Percentiles rank a stretch among this genome's conserved stretches.
Evolutionary conservation across 2,113 vertebrate species (phyloP).

Genomic region (Paedocypris sp.): DNA sequence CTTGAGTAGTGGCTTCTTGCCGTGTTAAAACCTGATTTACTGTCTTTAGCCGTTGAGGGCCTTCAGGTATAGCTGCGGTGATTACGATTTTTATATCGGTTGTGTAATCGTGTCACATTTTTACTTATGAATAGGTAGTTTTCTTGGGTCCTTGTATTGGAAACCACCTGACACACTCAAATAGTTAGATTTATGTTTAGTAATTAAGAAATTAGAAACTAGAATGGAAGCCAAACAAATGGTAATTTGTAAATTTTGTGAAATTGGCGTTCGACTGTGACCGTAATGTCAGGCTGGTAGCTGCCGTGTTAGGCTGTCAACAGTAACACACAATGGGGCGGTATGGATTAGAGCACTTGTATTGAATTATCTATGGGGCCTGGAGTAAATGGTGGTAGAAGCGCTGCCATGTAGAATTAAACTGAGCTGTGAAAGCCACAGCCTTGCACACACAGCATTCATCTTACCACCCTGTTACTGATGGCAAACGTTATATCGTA

Average conservation of each 20-base stretch:
- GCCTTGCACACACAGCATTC: constrained; percentile 12
- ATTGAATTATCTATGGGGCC: constrained; percentile 30
- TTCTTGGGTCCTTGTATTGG: background rate
- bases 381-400: constrained; percentile 18
- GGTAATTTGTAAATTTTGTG: constrained; percentile 14
- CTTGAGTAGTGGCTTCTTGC: constrained; percentile 59
- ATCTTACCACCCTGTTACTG: constrained; percentile 30
- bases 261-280: background rate
- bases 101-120: constrained; percentile 37
- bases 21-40: constrained; percentile 65
- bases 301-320: constrained; percentile 1
- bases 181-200: constrained; percentile 25
- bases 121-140: background rate
- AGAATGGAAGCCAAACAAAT: constrained; percentile 23
- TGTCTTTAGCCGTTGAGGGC: constrained; percentile 57
- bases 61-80: constrained; percentile 49
- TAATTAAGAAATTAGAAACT: no score
- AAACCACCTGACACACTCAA: constrained; percentile 1
- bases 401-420: constrained; percentile 31
- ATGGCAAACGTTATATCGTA: constrained; percentile 34
- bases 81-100: constrained; percentile 37
- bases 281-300: constrained; percentile 5
- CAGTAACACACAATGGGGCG: constrained; percentile 25
- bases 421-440: constrained; percentile 22
- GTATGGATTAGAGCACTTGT: constrained; percentile 39